Conservation (phyloP, 2,888 invertebrate genomes). For the Andrena praecox region DNA sequence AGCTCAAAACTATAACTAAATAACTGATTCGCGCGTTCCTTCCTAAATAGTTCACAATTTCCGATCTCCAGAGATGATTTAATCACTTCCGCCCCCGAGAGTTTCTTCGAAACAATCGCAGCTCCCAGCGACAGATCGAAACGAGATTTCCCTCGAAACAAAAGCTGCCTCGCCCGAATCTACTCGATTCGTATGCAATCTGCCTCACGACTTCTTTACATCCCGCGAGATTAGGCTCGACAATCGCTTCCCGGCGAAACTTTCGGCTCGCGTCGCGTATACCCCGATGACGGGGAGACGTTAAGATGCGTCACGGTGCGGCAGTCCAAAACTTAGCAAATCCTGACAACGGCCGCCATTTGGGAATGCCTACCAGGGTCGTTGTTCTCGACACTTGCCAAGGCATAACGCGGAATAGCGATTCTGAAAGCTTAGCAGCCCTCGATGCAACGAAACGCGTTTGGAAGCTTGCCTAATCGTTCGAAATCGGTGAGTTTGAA, state of each 20-base stretch:
- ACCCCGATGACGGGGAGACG: slow-evolving; percentile 57
- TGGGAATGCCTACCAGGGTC: slow-evolving; percentile 61
- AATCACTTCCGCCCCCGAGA: neutral
- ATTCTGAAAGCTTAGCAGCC: slow-evolving; percentile 46
- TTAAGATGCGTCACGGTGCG: slow-evolving; percentile 73
- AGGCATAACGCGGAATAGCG: slow-evolving; percentile 66
- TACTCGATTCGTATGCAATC: slow-evolving; percentile 56
- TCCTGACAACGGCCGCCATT: slow-evolving; percentile 73
- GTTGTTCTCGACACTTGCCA: slow-evolving; percentile 69
- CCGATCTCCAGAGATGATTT: neutral
- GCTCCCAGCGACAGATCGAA: neutral
- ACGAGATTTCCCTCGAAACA: neutral
- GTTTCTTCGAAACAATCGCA: neutral
- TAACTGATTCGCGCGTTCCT: no score
- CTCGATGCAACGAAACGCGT: slow-evolving; percentile 63
- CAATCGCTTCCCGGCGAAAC: slow-evolving; percentile 58
- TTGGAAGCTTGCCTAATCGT: slow-evolving; percentile 77
- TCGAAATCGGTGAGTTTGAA: slow-evolving; percentile 33
- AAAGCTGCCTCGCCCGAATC: neutral
- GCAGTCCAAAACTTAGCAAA: slow-evolving; percentile 69
- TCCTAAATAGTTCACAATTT: neutral
- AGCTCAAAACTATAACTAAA: no score
- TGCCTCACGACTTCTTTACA: slow-evolving; percentile 45
- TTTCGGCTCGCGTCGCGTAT: slow-evolving; percentile 47
- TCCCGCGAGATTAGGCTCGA: slow-evolving; percentile 69